phyloP scores from a whole-genome alignment of 2,797 vertebrate genomes.

The Poeciliopsis infans region DNA sequence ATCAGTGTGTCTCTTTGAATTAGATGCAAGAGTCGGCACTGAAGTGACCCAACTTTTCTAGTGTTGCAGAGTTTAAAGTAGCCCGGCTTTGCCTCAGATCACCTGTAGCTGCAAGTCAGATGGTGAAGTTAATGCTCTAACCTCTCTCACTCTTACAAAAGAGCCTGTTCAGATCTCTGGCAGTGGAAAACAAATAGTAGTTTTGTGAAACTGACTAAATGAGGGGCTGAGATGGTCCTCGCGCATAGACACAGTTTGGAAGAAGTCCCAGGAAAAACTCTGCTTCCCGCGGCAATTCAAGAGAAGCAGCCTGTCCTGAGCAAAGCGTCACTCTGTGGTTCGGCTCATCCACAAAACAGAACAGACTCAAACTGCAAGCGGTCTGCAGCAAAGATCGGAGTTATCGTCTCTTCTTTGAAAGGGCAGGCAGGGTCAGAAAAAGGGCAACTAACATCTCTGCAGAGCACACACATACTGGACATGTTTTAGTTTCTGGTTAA shows the following conservation, averaged over 20 bases:
- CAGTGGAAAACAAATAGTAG: background rate
- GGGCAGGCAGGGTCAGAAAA: background rate
- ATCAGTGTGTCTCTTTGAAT: background rate
- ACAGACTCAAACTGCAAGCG: background rate
- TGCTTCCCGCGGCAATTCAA: background rate
- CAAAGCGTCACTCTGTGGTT: background rate
- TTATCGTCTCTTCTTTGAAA: no score
- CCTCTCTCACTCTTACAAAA: background rate
- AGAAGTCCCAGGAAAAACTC: background rate
- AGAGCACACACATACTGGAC: background rate
- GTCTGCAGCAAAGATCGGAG: background rate
- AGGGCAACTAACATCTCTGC: background rate
- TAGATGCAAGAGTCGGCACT: background rate
- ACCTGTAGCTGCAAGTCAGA: background rate
- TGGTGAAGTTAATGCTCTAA: background rate
- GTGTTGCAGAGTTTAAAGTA: background rate
- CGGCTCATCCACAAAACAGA: background rate
- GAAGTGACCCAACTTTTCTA: background rate
- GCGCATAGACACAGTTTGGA: background rate
- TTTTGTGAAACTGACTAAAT: background rate
- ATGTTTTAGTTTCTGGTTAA: background rate
- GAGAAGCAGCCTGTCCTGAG: background rate
- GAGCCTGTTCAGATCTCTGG: background rate
- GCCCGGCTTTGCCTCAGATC: background rate
- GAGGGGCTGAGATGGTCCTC: background rate